Evolutionary conservation across 2,888 invertebrate genomes (phyloP).

Genomic region (Chesias legatella): DNA sequence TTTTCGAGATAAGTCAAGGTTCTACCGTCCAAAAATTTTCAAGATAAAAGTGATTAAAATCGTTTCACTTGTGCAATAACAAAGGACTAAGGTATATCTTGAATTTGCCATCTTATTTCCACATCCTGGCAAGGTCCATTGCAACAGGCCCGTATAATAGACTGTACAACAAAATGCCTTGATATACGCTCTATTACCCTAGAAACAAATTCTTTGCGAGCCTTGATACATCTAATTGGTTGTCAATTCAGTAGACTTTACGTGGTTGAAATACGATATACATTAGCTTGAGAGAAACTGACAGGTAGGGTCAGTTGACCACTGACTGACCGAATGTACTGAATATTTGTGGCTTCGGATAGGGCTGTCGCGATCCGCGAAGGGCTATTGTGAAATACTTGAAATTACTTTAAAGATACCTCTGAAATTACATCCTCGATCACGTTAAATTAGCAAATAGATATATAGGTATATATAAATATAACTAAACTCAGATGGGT

Average conservation of each 20-base stretch:
- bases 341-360: slow-evolving; percentile 27
- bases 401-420: too few relatives aligned
- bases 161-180: slow-evolving; percentile 17
- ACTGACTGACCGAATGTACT: slow-evolving; percentile 20
- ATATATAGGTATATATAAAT: too few relatives aligned
- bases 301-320: slow-evolving; percentile 23
- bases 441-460: too few relatives aligned
- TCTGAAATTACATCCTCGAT: too few relatives aligned
- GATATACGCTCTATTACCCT: slow-evolving; percentile 15
- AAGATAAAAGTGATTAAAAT: background rate
- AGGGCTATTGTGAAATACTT: slow-evolving; percentile 17
- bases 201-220: slow-evolving; percentile 11
- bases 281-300: slow-evolving; percentile 12
- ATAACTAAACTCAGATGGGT: too few relatives aligned
- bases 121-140: slow-evolving; percentile 30
- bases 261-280: slow-evolving; percentile 14
- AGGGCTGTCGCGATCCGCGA: slow-evolving; percentile 16
- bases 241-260: slow-evolving; percentile 13
- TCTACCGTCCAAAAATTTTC: too few relatives aligned
- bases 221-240: slow-evolving; percentile 14
- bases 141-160: slow-evolving; percentile 22
- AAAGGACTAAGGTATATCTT: slow-evolving; percentile 20
- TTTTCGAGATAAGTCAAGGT: too few relatives aligned
- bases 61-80: background rate
- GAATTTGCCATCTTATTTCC: slow-evolving; percentile 28